phyloP scores from a whole-genome alignment of 2,113 vertebrate species.

The Furnarius figulus region DNA sequence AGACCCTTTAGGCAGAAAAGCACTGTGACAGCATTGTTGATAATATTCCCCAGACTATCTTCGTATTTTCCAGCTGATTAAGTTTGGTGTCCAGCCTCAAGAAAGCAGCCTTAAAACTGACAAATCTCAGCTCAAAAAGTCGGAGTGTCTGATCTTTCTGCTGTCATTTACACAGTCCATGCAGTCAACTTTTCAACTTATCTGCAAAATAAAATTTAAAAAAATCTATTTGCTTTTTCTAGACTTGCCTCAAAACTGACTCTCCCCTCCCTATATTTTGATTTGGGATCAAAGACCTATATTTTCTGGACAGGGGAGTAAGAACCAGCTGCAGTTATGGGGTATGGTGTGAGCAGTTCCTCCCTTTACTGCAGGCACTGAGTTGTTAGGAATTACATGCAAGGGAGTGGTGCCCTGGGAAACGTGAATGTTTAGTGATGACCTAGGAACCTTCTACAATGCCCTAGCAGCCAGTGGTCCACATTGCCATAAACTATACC shows the following conservation, averaged over 20 bases:
- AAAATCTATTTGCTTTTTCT: background rate
- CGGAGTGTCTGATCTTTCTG: background rate
- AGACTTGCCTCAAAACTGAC: background rate
- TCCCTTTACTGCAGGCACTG: background rate
- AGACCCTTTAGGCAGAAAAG: background rate
- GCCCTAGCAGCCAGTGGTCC: accelerated
- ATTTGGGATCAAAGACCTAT: background rate
- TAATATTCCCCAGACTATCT: background rate
- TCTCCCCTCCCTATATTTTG: background rate
- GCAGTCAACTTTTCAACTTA: background rate
- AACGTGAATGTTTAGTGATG: background rate
- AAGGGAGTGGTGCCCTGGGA: background rate
- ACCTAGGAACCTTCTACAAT: background rate
- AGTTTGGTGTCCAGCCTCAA: background rate
- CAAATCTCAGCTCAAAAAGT: background rate
- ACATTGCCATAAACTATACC: background rate
- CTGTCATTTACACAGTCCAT: background rate
- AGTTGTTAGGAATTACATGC: background rate
- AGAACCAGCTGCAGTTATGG: background rate
- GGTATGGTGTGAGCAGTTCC: background rate
- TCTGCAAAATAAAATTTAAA: background rate
- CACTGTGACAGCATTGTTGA: background rate
- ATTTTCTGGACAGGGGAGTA: background rate
- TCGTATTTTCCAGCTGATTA: background rate
- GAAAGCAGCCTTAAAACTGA: background rate